Conservation (phyloP, 2,113 vertebrate genomes). For the Morone saxatilis region DNA sequence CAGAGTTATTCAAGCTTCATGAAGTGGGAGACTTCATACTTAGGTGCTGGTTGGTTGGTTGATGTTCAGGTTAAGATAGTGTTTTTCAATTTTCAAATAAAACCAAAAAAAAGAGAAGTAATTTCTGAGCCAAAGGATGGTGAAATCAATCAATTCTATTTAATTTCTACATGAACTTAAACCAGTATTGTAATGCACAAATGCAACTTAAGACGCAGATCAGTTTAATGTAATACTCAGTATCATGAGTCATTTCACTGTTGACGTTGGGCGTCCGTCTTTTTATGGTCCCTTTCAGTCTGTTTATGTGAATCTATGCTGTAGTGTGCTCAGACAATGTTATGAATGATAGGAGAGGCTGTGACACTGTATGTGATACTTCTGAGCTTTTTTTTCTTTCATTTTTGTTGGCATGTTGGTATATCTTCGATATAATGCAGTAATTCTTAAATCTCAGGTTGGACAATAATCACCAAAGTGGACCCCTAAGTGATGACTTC, state of each 20-base stretch:
- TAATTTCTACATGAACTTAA: neutral
- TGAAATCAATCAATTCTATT: neutral
- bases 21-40: slow-evolving; percentile 10
- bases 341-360: slow-evolving; percentile 19
- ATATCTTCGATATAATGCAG: slow-evolving; percentile 6
- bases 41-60: slow-evolving; percentile 7
- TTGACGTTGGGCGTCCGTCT: neutral
- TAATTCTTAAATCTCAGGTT: slow-evolving; percentile 64
- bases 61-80: neutral
- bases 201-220: slow-evolving; percentile 13
- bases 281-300: slow-evolving; percentile 3
- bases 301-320: slow-evolving; percentile 5
- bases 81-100: slow-evolving; percentile 1
- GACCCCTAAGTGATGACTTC: neutral
- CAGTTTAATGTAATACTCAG: neutral
- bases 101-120: neutral
- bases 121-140: neutral
- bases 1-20: neutral
- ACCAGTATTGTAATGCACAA: slow-evolving; percentile 10
- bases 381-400: slow-evolving; percentile 35
- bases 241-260: slow-evolving; percentile 40
- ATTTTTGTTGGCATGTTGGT: neutral
- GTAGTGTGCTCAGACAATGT: neutral
- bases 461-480: slow-evolving; percentile 13
- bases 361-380: slow-evolving; percentile 29